These are phyloP conservation scores for Andrena trimmerana DNA, from an alignment of 2,888 invertebrate species.

Conservation along the genomic window DNA sequence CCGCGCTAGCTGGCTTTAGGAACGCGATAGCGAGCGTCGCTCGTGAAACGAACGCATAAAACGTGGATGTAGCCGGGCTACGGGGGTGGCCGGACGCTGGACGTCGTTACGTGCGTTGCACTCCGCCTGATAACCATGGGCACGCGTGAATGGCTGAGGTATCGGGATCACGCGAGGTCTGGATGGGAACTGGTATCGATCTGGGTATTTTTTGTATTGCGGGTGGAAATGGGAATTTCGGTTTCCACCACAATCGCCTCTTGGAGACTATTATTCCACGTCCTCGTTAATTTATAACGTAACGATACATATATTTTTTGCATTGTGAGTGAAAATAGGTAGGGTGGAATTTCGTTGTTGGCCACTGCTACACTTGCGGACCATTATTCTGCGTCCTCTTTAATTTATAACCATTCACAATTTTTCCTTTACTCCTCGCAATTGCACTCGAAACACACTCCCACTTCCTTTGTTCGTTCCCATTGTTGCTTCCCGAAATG, in stretches of 20 bases:
- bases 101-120: conserved; percentile 40
- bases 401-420: conserved; percentile 16
- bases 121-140: conserved; percentile 31
- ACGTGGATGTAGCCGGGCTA: conserved; percentile 54
- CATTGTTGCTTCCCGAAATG: conserved; percentile 36
- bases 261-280: too few relatives aligned
- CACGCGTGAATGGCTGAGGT: conserved; percentile 46
- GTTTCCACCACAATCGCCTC: too few relatives aligned
- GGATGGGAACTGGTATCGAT: conserved; percentile 48
- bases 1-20: conserved; percentile 49
- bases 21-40: conserved; percentile 55
- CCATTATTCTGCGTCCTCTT: too few relatives aligned
- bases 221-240: not conserved
- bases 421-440: not conserved
- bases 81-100: conserved; percentile 7
- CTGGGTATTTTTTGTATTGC: conserved; percentile 38
- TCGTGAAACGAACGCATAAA: conserved; percentile 59
- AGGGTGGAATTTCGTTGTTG: too few relatives aligned
- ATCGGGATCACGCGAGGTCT: conserved; percentile 48
- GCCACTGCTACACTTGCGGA: too few relatives aligned
- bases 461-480: not conserved
- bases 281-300: too few relatives aligned
- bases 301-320: too few relatives aligned
- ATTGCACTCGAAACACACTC: conserved; percentile 21
- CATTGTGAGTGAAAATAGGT: too few relatives aligned